phyloP scores from a whole-genome alignment of 2,888 invertebrate species.

The Heliconius cydno region DNA sequence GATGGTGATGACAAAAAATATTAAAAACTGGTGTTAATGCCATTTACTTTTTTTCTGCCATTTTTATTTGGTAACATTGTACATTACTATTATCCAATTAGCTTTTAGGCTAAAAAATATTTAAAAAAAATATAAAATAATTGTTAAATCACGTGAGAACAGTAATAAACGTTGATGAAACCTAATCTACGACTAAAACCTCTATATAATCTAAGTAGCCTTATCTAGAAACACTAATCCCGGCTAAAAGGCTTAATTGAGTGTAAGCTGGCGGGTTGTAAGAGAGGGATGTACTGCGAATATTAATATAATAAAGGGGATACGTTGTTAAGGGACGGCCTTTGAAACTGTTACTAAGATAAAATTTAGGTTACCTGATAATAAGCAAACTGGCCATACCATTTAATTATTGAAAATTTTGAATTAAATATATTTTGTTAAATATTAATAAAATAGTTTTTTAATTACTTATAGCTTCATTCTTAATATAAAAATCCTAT shows the following conservation, averaged over 20 bases:
- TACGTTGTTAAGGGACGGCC: not conserved
- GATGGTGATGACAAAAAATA: no score
- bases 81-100: no score
- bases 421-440: no score
- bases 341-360: not conserved
- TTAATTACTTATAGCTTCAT: no score
- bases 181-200: not conserved
- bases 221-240: slow-evolving; percentile 26
- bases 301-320: slow-evolving; percentile 26
- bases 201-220: slow-evolving; percentile 14
- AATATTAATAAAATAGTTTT: no score
- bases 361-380: not conserved
- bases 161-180: not conserved
- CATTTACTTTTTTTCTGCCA: no score
- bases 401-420: not conserved
- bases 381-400: not conserved
- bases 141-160: not conserved
- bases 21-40: no score
- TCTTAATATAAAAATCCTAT: no score
- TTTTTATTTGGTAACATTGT: no score
- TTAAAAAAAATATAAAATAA: not conserved
- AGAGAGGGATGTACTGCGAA: slow-evolving; percentile 28
- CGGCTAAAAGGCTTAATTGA: slow-evolving; percentile 32
- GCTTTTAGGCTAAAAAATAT: not conserved
- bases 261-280: slow-evolving; percentile 33